Base-by-base conservation (phyloP, 2,797 vertebrate species). In the Clarias pachynema region DNA sequence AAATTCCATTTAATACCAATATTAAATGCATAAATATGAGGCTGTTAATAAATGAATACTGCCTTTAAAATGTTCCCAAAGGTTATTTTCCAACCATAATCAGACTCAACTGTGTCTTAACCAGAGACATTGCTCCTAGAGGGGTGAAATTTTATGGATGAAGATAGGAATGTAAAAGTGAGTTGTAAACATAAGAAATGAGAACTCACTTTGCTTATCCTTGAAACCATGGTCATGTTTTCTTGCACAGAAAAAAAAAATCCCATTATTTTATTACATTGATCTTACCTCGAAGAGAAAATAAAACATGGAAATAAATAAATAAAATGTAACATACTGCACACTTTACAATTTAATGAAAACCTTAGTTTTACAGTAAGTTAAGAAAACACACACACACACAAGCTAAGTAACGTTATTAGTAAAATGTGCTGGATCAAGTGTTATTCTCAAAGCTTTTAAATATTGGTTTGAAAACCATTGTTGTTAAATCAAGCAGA, bases 11-110 rank as follows among this genome's bases (percentile, higher is more conserved):
- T 79, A 2, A 40, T 31, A 14, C 22, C 57, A n/a, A 60, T 37
- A 79, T 79, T 79, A 62, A n/a, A 60, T 60, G 10, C 29, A 60
- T 78, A 62, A 79, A 79, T 79, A 79, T 79, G 22, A 37, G 2
- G 37, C 22, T 40, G 24, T 40, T 79, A 62, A 79, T 79, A 62
- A 79, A 62, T 79, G 24, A 62, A 40, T 40, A 79, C 31, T 40
- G 57, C 34, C 14, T 15, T 40, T n/a, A 79, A 62, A 24, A 20
- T 34, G 29, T 56, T 22, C 2, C 22, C 29, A 77, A 77, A 57
- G 53, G 29, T 60, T 74, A 1, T 29, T 29, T 29, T 31, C 44
- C 40, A 5, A 29, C 15, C 49, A 56, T 29, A 56, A 37, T 78
- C 29, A 78, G 29, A 59, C 20, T 0, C 22, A 31, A 77, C 56